A percentile compares a stretch with the other conserved stretches of the same genome.
Evolutionary conservation across 2,797 vertebrate genomes (phyloP).

Genomic region (Cichlasoma orientale): DNA sequence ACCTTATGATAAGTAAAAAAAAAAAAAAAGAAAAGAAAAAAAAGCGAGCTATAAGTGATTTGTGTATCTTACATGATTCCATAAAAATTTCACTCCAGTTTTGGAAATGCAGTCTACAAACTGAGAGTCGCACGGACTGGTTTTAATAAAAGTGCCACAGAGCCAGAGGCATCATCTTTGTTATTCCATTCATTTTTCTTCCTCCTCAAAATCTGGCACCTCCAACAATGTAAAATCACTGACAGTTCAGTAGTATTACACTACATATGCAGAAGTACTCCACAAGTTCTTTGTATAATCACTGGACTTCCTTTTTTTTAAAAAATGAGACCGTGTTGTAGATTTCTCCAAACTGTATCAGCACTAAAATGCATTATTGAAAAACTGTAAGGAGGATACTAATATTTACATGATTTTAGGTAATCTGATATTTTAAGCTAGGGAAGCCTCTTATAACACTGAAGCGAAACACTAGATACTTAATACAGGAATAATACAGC

Average conservation of each 20-base stretch:
- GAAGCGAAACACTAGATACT: conserved; percentile 66
- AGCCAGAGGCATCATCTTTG: neutral
- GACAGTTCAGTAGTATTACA: neutral
- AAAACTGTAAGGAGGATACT: conserved; percentile 22
- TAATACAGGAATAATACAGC: conserved; percentile 72
- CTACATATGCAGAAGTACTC: neutral
- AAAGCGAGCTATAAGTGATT: no score
- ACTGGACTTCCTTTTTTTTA: neutral
- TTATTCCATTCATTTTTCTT: neutral
- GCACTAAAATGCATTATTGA: conserved; percentile 30
- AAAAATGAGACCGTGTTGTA: neutral
- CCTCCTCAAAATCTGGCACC: neutral
- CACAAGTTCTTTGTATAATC: neutral
- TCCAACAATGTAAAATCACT: neutral
- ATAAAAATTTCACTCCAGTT: no score
- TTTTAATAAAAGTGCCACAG: neutral
- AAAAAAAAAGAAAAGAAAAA: neutral
- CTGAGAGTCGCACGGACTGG: neutral
- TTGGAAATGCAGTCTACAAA: neutral
- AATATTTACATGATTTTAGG: conserved; percentile 47
- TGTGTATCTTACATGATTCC: no score
- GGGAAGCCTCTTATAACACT: conserved; percentile 70
- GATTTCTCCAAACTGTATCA: conserved; percentile 7
- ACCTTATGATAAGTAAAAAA: neutral
- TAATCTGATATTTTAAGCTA: conserved; percentile 57